Evolutionary conservation across 2,797 vertebrate species (phyloP).

Genomic region (Lophotriccus pileatus): DNA sequence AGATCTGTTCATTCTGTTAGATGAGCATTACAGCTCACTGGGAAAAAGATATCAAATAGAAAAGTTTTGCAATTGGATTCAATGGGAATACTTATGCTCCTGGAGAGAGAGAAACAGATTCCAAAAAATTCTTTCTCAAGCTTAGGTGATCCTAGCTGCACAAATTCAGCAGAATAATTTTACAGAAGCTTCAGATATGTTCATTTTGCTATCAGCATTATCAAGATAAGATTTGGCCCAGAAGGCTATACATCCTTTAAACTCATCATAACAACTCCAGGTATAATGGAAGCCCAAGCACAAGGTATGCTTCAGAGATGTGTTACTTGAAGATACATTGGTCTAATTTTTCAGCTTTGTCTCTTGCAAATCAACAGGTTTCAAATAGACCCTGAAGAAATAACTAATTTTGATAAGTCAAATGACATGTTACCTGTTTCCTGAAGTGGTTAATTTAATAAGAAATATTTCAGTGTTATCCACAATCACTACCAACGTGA

Average conservation of each 20-base stretch:
- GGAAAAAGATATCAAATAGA: not conserved
- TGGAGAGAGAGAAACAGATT: not conserved
- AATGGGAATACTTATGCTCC: not conserved
- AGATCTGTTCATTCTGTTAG: not conserved
- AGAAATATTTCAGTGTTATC: not conserved
- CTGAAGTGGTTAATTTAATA: not conserved
- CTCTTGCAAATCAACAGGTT: not conserved
- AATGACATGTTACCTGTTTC: not conserved
- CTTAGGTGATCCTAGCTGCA: not conserved
- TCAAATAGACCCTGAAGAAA: not conserved
- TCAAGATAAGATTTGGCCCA: not conserved
- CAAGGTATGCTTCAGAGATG: not conserved
- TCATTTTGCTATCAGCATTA: not conserved
- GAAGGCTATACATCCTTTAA: not conserved
- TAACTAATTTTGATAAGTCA: not conserved
- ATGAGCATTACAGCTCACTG: not conserved
- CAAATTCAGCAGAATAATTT: not conserved
- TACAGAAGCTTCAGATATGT: not conserved
- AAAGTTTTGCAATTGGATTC: not conserved
- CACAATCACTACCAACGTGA: not conserved
- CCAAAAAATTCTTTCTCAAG: not conserved
- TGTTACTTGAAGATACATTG: not conserved
- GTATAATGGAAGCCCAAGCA: not conserved
- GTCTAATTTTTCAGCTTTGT: not conserved
- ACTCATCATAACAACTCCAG: not conserved